Conservation (phyloP, 53 echinoderm and acorn worm genomes). For the Arbacia lixula region DNA sequence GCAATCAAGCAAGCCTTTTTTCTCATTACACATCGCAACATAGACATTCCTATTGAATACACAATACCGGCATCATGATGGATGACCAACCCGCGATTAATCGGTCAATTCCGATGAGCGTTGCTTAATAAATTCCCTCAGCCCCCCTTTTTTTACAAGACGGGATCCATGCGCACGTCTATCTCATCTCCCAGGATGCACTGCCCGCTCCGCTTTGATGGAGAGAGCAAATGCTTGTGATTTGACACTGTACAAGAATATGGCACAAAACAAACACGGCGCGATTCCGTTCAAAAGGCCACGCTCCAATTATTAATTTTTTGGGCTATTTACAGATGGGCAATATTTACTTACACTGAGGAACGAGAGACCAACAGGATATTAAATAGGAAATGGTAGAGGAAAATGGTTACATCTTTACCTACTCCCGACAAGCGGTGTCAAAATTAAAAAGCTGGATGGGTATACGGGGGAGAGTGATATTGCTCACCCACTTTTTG, state of each 20-base stretch:
- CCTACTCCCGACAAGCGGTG: slow-evolving; percentile 19
- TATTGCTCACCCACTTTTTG: slow-evolving; percentile 18
- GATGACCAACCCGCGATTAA: slow-evolving; percentile 47
- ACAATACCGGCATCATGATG: slow-evolving; percentile 49
- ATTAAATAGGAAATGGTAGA: slow-evolving; percentile 59
- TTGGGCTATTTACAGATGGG: slow-evolving; percentile 48
- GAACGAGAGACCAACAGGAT: slow-evolving; percentile 55
- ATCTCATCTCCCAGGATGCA: slow-evolving; percentile 45
- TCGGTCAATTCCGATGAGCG: slow-evolving; percentile 62
- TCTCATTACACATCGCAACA: slow-evolving; percentile 45
- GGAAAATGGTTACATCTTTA: slow-evolving; percentile 52
- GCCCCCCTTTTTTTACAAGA: slow-evolving; percentile 61
- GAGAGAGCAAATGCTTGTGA: background rate
- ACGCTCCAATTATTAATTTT: slow-evolving; percentile 51
- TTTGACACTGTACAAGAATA: slow-evolving; percentile 40
- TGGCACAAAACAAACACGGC: slow-evolving; percentile 48
- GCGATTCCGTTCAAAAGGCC: slow-evolving; percentile 20
- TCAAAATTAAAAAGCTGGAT: slow-evolving; percentile 38
- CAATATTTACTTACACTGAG: slow-evolving; percentile 42
- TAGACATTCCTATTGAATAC: slow-evolving; percentile 48
- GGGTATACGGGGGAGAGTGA: slow-evolving; percentile 28
- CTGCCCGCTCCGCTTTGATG: slow-evolving; percentile 11
- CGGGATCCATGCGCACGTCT: slow-evolving; percentile 49
- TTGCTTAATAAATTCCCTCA: slow-evolving; percentile 60
- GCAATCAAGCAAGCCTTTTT: slow-evolving; percentile 12